phyloP scores from a whole-genome alignment of 2,797 vertebrate species.

The Alca torda region DNA sequence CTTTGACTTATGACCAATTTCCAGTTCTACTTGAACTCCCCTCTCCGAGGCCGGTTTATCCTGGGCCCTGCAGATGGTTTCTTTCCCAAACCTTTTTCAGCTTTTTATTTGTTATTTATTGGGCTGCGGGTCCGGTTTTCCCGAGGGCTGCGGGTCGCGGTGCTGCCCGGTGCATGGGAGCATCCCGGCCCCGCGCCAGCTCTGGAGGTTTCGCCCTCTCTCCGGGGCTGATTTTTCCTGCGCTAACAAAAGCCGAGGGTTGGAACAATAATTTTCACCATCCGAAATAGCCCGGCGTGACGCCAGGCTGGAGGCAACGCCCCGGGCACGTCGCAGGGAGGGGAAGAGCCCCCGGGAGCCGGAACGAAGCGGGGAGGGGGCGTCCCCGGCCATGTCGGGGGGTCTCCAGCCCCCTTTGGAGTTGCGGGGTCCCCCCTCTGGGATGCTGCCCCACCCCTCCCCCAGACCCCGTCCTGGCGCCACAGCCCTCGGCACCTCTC shows the following conservation, averaged over 20 bases:
- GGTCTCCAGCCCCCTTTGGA: accelerated
- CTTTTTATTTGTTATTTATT: not conserved
- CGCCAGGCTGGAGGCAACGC: not conserved
- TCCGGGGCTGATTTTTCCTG: constrained; percentile 42
- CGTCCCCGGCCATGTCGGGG: accelerated
- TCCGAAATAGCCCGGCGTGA: constrained; percentile 7
- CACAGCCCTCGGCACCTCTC: not conserved
- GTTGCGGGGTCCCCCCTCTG: accelerated
- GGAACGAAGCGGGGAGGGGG: not conserved
- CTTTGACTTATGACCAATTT: constrained; percentile 66
- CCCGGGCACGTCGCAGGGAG: not conserved
- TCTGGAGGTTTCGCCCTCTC: not conserved
- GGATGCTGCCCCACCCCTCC: accelerated
- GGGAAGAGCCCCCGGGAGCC: not conserved
- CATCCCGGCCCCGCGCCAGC: not conserved
- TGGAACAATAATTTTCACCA: constrained; percentile 54
- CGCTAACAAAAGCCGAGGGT: constrained; percentile 21
- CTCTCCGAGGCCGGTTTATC: not conserved
- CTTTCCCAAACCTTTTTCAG: not conserved
- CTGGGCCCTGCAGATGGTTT: not conserved
- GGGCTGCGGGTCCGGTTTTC: not conserved
- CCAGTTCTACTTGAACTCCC: constrained; percentile 62
- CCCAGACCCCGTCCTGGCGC: not conserved
- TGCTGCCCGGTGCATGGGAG: accelerated
- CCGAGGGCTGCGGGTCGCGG: accelerated